Percentiles rank a stretch among this genome's conserved stretches.
Conservation (phyloP, 2,888 invertebrate genomes). For the Notodonta ziczac region DNA sequence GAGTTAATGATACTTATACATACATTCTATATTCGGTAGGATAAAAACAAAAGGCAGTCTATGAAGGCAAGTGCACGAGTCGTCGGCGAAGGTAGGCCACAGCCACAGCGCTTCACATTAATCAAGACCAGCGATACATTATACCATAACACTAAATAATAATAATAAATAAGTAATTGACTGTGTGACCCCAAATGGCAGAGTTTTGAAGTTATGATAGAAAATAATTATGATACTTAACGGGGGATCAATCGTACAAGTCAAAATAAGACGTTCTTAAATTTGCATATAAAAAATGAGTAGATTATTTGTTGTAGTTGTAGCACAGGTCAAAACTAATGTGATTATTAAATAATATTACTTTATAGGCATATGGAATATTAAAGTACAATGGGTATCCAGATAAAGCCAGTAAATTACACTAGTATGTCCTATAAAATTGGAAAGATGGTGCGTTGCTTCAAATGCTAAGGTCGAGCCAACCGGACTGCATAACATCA, state of each 20-base stretch:
- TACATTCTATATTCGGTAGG: not conserved
- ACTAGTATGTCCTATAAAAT: not conserved
- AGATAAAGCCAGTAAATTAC: not conserved
- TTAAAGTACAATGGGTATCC: not conserved
- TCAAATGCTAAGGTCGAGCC: constrained; percentile 70
- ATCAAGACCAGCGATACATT: constrained; percentile 38
- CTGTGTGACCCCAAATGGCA: constrained; percentile 5
- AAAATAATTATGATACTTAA: too few relatives aligned
- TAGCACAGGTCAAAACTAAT: not conserved
- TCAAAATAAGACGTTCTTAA: too few relatives aligned
- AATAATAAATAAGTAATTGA: not conserved
- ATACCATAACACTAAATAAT: constrained; percentile 13
- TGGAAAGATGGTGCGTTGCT: constrained; percentile 18
- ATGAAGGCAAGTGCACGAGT: constrained; percentile 8
- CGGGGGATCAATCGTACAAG: too few relatives aligned
- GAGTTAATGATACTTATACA: too few relatives aligned
- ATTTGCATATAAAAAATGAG: too few relatives aligned
- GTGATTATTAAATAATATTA: too few relatives aligned
- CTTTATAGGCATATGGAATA: too few relatives aligned
- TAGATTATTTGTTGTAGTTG: too few relatives aligned
- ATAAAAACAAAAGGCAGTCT: constrained; percentile 10
- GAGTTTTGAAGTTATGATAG: not conserved
- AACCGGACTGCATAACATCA: constrained; percentile 61
- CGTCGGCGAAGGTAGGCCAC: constrained; percentile 29
- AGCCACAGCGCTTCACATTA: constrained; percentile 33